Evolutionary conservation across 2,888 invertebrate genomes (phyloP).

Genomic region (Lampropteryx suffumata): DNA sequence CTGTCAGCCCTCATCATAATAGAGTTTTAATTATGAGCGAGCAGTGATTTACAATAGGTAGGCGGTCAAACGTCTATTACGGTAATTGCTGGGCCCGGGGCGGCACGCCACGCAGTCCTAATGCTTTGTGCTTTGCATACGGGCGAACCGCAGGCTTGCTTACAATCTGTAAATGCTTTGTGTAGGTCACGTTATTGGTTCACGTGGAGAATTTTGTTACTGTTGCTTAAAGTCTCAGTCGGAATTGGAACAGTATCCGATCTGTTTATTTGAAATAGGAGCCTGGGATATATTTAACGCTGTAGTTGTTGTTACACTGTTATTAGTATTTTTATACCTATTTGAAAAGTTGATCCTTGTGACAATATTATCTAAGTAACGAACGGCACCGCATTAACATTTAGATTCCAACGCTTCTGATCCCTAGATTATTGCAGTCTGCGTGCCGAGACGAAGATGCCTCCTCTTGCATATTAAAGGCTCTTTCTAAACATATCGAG

Average conservation of each 20-base stretch:
- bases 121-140: conserved; percentile 52
- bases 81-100: conserved; percentile 56
- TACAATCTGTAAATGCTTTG: conserved; percentile 63
- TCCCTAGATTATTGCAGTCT: conserved; percentile 35
- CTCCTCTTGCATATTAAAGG: conserved; percentile 31
- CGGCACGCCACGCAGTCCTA: conserved; percentile 35
- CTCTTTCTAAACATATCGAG: conserved; percentile 30
- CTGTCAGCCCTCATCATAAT: no score
- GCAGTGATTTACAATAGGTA: conserved; percentile 36
- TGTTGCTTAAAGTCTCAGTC: conserved; percentile 36
- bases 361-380: conserved; percentile 2
- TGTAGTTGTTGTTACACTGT: no score
- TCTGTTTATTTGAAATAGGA: no score
- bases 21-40: conserved; percentile 24
- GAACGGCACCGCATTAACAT: conserved; percentile 29
- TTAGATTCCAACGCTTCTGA: conserved; percentile 40
- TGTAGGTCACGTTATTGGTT: conserved; percentile 55
- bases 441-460: conserved; percentile 26
- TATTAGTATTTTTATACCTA: no score
- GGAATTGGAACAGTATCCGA: conserved; percentile 2
- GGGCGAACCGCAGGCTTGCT: conserved; percentile 54
- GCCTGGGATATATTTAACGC: no score
- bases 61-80: conserved; percentile 55
- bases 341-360: background rate
- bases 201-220: conserved; percentile 42